Conservation (phyloP, 2,888 invertebrate species). For the Harpagoxenus sublaevis region DNA sequence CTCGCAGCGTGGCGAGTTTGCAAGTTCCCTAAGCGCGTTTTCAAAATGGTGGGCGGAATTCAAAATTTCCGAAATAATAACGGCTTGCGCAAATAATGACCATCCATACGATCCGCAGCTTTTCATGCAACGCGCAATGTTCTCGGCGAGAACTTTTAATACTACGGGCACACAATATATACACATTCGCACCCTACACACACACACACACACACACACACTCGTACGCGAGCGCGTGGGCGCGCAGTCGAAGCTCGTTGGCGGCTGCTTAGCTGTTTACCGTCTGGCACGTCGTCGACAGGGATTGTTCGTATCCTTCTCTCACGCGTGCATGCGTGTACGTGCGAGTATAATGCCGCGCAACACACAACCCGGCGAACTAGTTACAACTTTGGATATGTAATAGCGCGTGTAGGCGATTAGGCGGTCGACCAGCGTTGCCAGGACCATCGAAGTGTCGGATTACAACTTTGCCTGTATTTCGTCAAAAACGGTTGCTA, state of each 20-base stretch:
- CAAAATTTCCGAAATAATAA: constrained; percentile 65
- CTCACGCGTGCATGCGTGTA: constrained; percentile 55
- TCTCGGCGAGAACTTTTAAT: constrained; percentile 78
- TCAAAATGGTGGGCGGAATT: constrained; percentile 42
- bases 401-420: constrained; percentile 78
- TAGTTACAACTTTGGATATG: constrained; percentile 81
- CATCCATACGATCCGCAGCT: constrained; percentile 39
- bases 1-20: constrained; percentile 17
- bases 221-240: no score
- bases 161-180: constrained; percentile 62
- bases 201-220: no score
- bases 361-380: constrained; percentile 65
- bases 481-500: constrained; percentile 61
- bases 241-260: constrained; percentile 66
- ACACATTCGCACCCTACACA: no score
- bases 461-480: constrained; percentile 65
- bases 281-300: constrained; percentile 77
- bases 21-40: constrained; percentile 37
- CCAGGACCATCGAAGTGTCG: constrained; percentile 70
- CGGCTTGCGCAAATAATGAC: constrained; percentile 42
- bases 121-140: constrained; percentile 58
- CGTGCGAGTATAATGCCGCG: constrained; percentile 61
- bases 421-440: constrained; percentile 74
- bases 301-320: constrained; percentile 71
- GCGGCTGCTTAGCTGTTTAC: constrained; percentile 77